Conservation (phyloP, 2,113 vertebrate genomes). For the Anhinga anhinga region DNA sequence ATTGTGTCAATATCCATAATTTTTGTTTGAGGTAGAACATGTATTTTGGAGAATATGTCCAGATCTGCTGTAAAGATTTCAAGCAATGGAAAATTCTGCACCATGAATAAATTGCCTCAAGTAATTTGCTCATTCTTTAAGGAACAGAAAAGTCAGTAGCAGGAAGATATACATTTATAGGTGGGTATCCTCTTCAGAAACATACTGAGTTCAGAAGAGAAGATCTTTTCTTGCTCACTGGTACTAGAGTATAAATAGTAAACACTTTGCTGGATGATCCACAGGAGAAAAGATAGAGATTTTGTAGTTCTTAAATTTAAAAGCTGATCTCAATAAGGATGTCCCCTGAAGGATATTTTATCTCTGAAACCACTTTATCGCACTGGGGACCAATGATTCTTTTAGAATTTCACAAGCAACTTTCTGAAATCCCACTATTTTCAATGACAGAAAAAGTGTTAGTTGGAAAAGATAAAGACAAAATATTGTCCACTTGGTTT, state of each 20-base stretch:
- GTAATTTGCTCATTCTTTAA: background rate
- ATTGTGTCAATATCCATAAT: background rate
- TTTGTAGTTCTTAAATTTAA: conserved; percentile 6
- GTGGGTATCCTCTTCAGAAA: background rate
- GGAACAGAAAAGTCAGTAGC: background rate
- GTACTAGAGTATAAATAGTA: background rate
- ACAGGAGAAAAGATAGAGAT: background rate
- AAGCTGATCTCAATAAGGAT: background rate
- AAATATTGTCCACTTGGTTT: background rate
- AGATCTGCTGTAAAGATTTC: background rate
- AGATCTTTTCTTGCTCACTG: background rate
- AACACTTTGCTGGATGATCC: background rate
- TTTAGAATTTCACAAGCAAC: background rate
- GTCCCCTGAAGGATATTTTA: background rate
- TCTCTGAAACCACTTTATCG: background rate
- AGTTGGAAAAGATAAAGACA: background rate
- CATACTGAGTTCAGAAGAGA: background rate
- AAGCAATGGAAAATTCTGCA: background rate
- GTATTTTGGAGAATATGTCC: background rate
- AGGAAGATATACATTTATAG: background rate
- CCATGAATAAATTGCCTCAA: background rate
- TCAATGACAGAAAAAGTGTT: background rate
- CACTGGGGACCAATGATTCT: background rate
- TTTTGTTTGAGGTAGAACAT: background rate
- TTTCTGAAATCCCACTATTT: background rate